Conservation (phyloP, 2,888 invertebrate species). For the Polydesmus complanatus region DNA sequence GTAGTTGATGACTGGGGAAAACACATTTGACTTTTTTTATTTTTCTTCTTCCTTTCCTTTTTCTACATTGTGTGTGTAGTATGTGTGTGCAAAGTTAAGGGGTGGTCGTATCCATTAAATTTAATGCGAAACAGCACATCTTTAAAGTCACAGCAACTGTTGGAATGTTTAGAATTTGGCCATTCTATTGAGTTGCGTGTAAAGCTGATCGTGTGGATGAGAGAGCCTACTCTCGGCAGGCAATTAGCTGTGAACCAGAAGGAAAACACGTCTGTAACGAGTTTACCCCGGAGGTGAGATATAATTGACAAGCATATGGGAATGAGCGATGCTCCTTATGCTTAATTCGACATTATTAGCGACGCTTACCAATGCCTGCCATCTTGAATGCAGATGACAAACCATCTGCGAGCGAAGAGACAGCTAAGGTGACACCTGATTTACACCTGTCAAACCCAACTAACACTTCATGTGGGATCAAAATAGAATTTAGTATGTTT, state of each 20-base stretch:
- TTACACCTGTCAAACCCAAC: too few relatives aligned
- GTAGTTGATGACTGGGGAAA: too few relatives aligned
- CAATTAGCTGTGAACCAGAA: conserved; percentile 3
- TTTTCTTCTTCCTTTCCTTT: too few relatives aligned
- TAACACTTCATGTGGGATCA: too few relatives aligned
- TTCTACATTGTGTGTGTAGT: too few relatives aligned
- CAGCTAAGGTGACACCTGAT: too few relatives aligned
- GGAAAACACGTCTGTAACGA: background rate
- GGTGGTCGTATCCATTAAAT: background rate
- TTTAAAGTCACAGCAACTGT: too few relatives aligned
- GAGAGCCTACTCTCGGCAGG: background rate
- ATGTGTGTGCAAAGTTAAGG: too few relatives aligned
- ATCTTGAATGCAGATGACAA: background rate
- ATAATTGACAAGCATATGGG: background rate
- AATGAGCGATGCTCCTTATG: background rate
- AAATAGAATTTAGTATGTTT: too few relatives aligned
- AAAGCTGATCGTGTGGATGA: background rate
- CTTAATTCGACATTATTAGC: background rate
- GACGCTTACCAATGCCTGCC: background rate
- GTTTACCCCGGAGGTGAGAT: background rate
- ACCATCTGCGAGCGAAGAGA: background rate
- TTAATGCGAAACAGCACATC: background rate
- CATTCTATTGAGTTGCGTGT: background rate
- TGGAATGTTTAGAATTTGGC: background rate
- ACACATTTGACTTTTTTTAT: too few relatives aligned